A percentile compares a stretch with the other conserved stretches of the same genome.
Conservation (phyloP, 2,113 vertebrate genomes). For the sheep (Ovis aries) region DNA sequence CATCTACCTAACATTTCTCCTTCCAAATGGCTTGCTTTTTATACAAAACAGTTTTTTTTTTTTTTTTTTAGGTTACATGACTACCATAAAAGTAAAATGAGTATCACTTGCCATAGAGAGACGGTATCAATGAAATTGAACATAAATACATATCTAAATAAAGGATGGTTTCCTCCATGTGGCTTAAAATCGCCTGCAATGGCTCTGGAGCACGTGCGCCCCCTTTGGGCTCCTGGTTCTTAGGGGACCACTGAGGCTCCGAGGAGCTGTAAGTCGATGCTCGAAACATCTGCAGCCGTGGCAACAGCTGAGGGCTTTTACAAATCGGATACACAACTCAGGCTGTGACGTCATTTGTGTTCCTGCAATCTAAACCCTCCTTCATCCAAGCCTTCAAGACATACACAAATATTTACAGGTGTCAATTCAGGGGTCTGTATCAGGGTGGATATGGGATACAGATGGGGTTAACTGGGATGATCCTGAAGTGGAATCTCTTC, state of each 20-base stretch:
- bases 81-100: not conserved
- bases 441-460: not conserved
- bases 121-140: not conserved
- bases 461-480: not conserved
- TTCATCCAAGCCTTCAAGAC: not conserved
- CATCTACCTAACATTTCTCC: not conserved
- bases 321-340: not conserved
- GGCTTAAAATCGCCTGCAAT: not conserved
- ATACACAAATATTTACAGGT: not conserved
- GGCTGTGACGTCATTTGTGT: not conserved
- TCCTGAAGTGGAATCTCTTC: not conserved
- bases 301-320: not conserved
- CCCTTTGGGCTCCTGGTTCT: not conserved
- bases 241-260: not conserved
- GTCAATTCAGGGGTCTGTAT: not conserved
- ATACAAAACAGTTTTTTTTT: not conserved
- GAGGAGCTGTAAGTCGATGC: not conserved
- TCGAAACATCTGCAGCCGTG: not conserved
- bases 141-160: not conserved
- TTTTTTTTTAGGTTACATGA: not conserved
- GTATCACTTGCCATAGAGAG: not conserved
- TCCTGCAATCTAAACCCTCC: not conserved
- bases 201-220: fast-evolving
- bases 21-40: not conserved
- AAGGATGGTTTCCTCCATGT: not conserved